Base-by-base conservation (phyloP, 1,140 invertebrate genomes). In the Lethrus apterus region DNA sequence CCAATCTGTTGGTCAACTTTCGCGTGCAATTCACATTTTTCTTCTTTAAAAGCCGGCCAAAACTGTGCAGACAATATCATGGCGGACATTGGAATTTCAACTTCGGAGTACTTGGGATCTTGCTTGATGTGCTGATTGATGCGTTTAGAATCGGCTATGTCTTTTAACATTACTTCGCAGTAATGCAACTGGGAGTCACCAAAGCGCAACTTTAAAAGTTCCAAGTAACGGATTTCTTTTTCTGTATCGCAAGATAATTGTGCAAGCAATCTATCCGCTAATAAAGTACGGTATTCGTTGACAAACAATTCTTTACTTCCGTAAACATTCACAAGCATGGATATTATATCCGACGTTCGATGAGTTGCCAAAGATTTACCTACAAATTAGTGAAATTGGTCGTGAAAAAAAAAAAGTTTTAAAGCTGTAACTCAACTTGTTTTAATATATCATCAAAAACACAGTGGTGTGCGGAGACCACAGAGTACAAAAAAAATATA, bases 141-240 rank as follows among this genome's bases (percentile, higher is more conserved):
- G 54, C 83, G 74, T 51, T 86, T 86, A 0, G 84, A 89, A 62
- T 95, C 90, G 7, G 82, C 83, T 10, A 98, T 84, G 68, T 98
- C 95, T 65, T 96, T 96, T 18, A 99, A 67, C 96, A 99, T 99
- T 0, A 98, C 96, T 74, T 99, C 95, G 73, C 96, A 99, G 54
- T 87, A 90, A 70, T 98, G 92, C 21, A 99, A 69, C 56, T 97
- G 88, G 17, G 89, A 81, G 63, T 99, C 95, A 1, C 94, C 95
- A 76, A 99, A 99, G 46, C 88, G 75, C 26, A 95, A 72, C 72
- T 98, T 99, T 3, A 99, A 66, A 35, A 98, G 70, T 67, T 99
- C 95, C 18, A 99, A 72, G 66, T 99, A 96, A 40, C 90, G 79
- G 46, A 95, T 87, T 75, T 99, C 96, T 55, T 89, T 84, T 61